A percentile compares a stretch with the other conserved stretches of the same genome.
phyloP scores from a whole-genome alignment of 2,888 invertebrate species.

The Dynastes tityus region DNA sequence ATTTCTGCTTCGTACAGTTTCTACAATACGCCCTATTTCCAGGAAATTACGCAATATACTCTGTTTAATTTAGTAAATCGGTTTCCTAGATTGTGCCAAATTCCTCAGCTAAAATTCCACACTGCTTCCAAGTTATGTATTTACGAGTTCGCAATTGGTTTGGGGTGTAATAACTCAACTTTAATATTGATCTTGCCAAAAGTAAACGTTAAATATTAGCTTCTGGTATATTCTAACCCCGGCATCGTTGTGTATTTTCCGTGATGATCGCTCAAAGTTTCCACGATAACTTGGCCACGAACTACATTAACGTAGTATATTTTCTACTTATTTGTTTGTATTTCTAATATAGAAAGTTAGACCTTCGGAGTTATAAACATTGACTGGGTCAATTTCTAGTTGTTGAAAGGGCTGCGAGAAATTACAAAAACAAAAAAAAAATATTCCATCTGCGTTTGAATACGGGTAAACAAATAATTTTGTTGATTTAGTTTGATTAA shows the following conservation, averaged over 20 bases:
- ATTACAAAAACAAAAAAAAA: too few relatives aligned
- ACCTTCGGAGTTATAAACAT: too few relatives aligned
- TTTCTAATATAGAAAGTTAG: neutral
- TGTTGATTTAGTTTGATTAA: too few relatives aligned
- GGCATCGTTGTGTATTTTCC: conserved; percentile 23
- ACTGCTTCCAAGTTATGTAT: conserved; percentile 11
- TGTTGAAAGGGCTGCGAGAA: too few relatives aligned
- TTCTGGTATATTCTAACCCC: neutral
- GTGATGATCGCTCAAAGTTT: neutral
- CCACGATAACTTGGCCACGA: neutral
- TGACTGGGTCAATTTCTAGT: too few relatives aligned
- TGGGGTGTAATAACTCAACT: conserved; percentile 14
- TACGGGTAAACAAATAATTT: too few relatives aligned
- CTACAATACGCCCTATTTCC: too few relatives aligned
- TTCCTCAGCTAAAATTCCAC: neutral
- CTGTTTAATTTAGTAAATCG: too few relatives aligned
- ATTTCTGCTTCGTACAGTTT: too few relatives aligned
- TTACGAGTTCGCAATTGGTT: conserved; percentile 3
- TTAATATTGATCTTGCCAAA: conserved; percentile 20
- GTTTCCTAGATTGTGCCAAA: too few relatives aligned
- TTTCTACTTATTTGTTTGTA: conserved; percentile 3
- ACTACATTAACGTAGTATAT: conserved; percentile 12
- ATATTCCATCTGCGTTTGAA: too few relatives aligned
- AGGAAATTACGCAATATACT: too few relatives aligned
- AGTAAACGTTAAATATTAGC: conserved; percentile 33